Evolutionary conservation across 2,888 invertebrate genomes (phyloP), one percentile per base, ranked within the genome.

Genomic region (Clanis bilineata): DNA sequence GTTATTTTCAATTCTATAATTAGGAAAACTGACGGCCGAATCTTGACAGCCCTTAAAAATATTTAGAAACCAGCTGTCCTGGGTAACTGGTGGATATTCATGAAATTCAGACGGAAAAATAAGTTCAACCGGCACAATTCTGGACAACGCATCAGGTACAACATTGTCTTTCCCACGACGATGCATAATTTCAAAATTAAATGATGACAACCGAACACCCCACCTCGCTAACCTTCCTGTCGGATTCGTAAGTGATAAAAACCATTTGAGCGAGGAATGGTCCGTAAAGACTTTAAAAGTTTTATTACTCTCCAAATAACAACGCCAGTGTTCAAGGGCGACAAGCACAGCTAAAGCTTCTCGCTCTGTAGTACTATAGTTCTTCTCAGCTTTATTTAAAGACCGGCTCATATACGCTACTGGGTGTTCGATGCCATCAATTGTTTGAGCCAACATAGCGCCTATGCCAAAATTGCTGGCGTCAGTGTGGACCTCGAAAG

Each of bases 251-350:
- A 75, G 25, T 2, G 58, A 59, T 0, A 71, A 22, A 10, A 71
- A 71, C 69, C 69, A 72, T 60, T 70, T 71, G 0, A 74, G n/a
- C 2, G 72, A 64, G 0, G 65, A 54, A 22, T 73, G 74, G 28
- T 72, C 72, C 0, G 73, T 73, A 23, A 60, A 69, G 0, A 74
- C 67, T 0, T 63, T 66, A 28, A 71, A 71, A 0, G 43, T 25
- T 15, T 57, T 39, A 0, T 69, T 70, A n/a, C 68, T 73, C 10
- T 72, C 73, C 0, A 73, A 6, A 57, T 70, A 71, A 55, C 70
- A 70, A 0, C 71, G 62, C 72, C 70, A 76, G 15, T 74, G 69
- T 51, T 76, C 74, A 0, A 75, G 15, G 1, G 74, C 76, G 0
- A 22, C 23, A 0, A 76, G 25, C 0, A 74, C 74, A 2, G 74